Conservation (phyloP, 2,888 invertebrate genomes). For the Liopterus haemorrhoidalis region DNA sequence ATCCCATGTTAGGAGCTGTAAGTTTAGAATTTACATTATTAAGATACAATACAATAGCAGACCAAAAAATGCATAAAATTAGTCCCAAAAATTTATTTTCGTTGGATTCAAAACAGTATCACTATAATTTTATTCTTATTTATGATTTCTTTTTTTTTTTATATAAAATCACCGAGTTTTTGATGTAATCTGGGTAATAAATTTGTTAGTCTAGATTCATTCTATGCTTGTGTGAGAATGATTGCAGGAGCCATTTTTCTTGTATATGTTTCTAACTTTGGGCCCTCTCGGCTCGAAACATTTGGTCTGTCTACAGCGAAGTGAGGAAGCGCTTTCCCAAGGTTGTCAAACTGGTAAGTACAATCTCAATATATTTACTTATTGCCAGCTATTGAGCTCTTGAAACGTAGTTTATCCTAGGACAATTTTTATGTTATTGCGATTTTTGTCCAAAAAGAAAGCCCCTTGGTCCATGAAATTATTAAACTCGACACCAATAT, state of each 20-base stretch:
- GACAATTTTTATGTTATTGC: conserved; percentile 6
- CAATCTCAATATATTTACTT: conserved; percentile 6
- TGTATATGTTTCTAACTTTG: conserved; percentile 13
- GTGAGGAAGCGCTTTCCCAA: conserved; percentile 85
- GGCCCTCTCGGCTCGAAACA: conserved; percentile 35
- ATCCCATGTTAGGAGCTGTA: no score
- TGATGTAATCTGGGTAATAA: conserved; percentile 8
- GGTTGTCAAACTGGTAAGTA: conserved; percentile 77
- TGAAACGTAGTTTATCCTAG: no score
- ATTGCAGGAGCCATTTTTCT: conserved; percentile 8
- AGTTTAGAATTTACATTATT: no score
- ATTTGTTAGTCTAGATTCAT: background rate
- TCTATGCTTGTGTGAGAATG: conserved; percentile 7
- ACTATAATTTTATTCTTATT: background rate
- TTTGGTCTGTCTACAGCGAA: conserved; percentile 72
- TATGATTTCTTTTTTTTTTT: conserved; percentile 12
- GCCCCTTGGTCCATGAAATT: background rate
- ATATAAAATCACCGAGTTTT: conserved; percentile 9
- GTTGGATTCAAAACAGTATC: background rate
- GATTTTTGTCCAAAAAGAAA: background rate
- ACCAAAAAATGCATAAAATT: background rate
- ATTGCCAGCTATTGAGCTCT: background rate
- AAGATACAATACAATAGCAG: no score
- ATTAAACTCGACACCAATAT: background rate
- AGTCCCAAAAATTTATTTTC: conserved; percentile 1